Evolutionary conservation across 2,113 vertebrate genomes (phyloP).

Genomic region (Albula glossodonta): DNA sequence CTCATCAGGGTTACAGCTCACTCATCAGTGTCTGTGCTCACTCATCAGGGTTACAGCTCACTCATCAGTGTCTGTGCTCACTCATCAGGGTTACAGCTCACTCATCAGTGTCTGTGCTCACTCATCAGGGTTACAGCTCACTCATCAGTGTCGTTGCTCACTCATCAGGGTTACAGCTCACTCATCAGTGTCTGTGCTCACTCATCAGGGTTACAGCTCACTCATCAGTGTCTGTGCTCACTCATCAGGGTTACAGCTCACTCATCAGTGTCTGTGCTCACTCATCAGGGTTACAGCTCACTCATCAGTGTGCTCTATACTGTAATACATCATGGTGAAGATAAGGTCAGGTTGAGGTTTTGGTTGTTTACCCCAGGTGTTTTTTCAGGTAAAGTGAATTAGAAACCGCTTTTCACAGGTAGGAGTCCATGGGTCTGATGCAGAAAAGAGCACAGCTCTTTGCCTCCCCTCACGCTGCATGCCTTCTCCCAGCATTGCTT

Average conservation of each 20-base stretch:
- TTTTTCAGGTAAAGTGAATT: background rate
- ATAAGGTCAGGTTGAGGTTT: background rate
- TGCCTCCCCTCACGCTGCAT: too few relatives aligned
- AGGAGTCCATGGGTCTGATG: background rate
- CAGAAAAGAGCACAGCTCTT: background rate
- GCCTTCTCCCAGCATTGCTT: background rate
- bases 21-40: too few relatives aligned
- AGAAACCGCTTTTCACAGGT: background rate
- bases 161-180: background rate
- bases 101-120: background rate
- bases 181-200: too few relatives aligned
- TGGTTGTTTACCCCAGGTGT: background rate
- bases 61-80: too few relatives aligned
- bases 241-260: background rate
- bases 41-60: too few relatives aligned
- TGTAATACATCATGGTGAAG: too few relatives aligned
- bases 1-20: too few relatives aligned
- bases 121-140: background rate
- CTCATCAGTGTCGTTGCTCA: background rate
- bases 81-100: background rate
- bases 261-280: too few relatives aligned
- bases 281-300: background rate
- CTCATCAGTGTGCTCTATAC: background rate
- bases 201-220: background rate
- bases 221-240: background rate